Evolutionary conservation across 2,888 invertebrate species (phyloP).

Genomic region (Prosapia bicincta): DNA sequence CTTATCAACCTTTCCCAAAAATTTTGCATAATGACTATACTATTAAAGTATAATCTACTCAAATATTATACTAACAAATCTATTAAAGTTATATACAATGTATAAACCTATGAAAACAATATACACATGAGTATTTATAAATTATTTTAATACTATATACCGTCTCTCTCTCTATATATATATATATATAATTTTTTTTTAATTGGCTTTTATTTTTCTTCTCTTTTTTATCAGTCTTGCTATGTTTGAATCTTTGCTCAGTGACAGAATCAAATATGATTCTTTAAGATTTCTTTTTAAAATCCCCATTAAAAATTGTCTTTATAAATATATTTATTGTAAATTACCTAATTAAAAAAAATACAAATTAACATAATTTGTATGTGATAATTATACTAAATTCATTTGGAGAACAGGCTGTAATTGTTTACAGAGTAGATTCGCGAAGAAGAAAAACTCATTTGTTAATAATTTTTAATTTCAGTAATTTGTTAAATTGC

Average conservation of each 20-base stretch:
- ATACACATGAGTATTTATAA: background rate
- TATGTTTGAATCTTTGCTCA: conserved; percentile 2
- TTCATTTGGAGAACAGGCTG: no score
- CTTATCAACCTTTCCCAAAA: background rate
- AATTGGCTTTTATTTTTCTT: background rate
- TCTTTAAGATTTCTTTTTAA: background rate
- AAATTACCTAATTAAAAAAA: no score
- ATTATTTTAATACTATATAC: background rate
- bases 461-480: no score
- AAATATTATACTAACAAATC: background rate
- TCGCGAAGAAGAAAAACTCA: background rate
- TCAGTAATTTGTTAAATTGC: no score
- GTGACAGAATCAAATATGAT: background rate
- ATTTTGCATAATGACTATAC: background rate
- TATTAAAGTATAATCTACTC: background rate
- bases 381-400: no score
- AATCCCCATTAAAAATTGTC: background rate
- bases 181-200: no score
- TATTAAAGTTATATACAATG: background rate
- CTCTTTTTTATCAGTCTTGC: background rate
- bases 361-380: no score
- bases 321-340: no score
- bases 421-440: background rate
- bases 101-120: background rate
- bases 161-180: background rate